phyloP scores from a whole-genome alignment of 2,797 vertebrate genomes.

The Babyrousa celebensis region DNA sequence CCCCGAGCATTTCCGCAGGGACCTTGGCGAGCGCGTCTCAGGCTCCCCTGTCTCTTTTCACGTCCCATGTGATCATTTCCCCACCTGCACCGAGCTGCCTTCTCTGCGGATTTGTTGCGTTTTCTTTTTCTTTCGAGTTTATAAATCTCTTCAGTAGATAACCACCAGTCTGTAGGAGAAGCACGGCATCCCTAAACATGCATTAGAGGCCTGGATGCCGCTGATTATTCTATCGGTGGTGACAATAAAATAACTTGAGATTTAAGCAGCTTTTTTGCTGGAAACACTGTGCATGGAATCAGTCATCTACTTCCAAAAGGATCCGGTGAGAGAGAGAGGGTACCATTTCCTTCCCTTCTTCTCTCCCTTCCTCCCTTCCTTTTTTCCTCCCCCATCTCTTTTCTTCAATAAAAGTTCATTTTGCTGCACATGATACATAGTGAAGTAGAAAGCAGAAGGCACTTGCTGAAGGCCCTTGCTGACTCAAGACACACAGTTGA shows the following conservation, averaged over 20 bases:
- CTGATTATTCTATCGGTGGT: neutral
- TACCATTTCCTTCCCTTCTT: neutral
- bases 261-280: neutral
- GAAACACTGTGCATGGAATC: neutral
- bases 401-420: neutral
- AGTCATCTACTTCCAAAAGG: neutral
- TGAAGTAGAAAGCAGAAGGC: neutral
- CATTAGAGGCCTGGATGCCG: neutral
- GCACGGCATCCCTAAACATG: neutral
- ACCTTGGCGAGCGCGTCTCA: neutral
- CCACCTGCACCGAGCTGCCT: neutral
- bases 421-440: neutral
- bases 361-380: neutral
- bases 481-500: neutral
- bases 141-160: constrained; percentile 11
- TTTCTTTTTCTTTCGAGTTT: constrained; percentile 48
- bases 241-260: constrained; percentile 1
- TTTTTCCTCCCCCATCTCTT: neutral
- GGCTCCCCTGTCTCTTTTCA: neutral
- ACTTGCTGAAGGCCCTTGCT: neutral
- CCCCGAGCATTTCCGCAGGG: neutral
- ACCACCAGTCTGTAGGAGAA: neutral
- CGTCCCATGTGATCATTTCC: neutral
- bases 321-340: neutral
- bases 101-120: neutral